Evolutionary conservation across 2,113 vertebrate species (phyloP), one percentile per base, ranked within the genome.

Genomic region (Cottus gobio): DNA sequence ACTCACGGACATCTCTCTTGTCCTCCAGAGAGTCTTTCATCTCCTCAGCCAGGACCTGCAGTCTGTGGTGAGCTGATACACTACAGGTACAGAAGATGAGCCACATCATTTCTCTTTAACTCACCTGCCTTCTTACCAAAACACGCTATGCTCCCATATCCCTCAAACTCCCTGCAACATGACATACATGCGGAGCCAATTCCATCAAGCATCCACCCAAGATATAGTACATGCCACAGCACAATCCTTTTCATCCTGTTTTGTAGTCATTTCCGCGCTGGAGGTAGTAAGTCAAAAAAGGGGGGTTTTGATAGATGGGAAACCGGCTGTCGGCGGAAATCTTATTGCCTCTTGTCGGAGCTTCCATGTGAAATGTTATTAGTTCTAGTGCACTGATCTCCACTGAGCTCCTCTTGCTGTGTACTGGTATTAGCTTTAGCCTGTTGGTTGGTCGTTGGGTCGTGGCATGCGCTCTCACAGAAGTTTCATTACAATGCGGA

Each of bases 1-100:
- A 93, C 91, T 93, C 89, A 80, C 58, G 75, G 80, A 88, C 75
- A 79, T 93, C 91, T 92, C 87, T 92, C 90, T 93, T 93, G 93
- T 92, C 93, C 93, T 93, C 91, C 85, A 66, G 89, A 91, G 92
- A 92, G 88, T 91, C 87, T 93, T 93, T 94, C 91, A 93, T 93
- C 91, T 92, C 80, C 72, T 83, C 88, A 90, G 91, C 89, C 92
- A 87, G 88, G 91, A 82, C 91, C 85, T 63, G 87, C 86, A 83
- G 89, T 91, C 91, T 94, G 93, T 71, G 89, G 88, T 26, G 82
- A 87, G 88, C 91, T 90, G 93, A 94, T 93, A 94, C 91, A 94
- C 90, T 89, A 90, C 91, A 93, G 91, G 91, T 92, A 87, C 75
- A 71, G 83, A 86, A 83, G 90, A 92, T 88, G 89, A 92, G 91